Evolutionary conservation across 2,797 vertebrate genomes (phyloP).

Genomic region (Chromis chromis): DNA sequence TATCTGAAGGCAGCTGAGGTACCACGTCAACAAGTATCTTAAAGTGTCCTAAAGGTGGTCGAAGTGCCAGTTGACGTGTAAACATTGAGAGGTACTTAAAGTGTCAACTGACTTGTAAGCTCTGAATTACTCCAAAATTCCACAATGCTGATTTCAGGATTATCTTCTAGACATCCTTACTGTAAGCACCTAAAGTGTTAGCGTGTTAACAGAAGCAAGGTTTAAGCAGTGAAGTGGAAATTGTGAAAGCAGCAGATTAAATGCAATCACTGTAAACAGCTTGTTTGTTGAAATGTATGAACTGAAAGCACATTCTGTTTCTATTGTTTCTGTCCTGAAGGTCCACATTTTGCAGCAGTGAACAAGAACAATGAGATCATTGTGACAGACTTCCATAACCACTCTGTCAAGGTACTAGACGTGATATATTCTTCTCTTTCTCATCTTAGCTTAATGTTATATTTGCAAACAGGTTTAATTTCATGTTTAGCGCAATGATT

Average conservation of each 20-base stretch:
- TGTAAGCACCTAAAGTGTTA: too few relatives aligned
- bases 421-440: rapidly evolving
- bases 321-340: conserved; percentile 75
- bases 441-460: background rate
- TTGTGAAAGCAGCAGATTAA: background rate
- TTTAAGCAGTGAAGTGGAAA: background rate
- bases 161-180: too few relatives aligned
- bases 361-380: conserved; percentile 99
- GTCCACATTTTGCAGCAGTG: conserved; percentile 98
- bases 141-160: too few relatives aligned
- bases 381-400: conserved; percentile 99
- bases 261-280: background rate
- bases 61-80: background rate
- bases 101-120: too few relatives aligned
- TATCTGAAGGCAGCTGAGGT: background rate
- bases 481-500: rapidly evolving
- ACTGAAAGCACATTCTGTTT: background rate
- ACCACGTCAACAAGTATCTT: too few relatives aligned
- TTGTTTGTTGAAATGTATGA: background rate
- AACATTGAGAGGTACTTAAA: background rate
- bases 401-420: conserved; percentile 94
- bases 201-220: too few relatives aligned
- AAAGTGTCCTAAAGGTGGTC: background rate
- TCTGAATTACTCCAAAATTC: too few relatives aligned
- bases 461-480: background rate